A percentile compares a stretch with the other conserved stretches of the same genome.
These are phyloP conservation scores for Oenanthe oenanthe DNA, from an alignment of 2,113 vertebrate genomes.

Conservation along the genomic window DNA sequence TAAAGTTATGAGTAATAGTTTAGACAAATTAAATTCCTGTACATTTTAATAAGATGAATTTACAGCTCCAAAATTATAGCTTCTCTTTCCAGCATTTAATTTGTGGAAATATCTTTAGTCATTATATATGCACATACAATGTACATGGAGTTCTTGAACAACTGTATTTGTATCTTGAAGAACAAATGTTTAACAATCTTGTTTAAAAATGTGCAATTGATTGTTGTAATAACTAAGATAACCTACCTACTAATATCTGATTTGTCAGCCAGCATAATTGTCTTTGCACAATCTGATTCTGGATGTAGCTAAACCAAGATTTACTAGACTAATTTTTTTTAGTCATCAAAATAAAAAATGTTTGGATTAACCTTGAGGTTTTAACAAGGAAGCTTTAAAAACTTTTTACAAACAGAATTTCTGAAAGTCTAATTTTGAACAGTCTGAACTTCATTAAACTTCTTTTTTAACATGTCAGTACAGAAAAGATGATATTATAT, in stretches of 20 bases:
- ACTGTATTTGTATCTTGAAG: background rate
- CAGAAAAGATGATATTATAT: background rate
- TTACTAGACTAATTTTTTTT: background rate
- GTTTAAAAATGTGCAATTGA: background rate
- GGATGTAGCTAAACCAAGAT: background rate
- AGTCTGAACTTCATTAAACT: background rate
- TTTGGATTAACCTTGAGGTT: background rate
- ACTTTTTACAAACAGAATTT: background rate
- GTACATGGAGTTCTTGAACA: background rate
- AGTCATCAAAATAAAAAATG: background rate
- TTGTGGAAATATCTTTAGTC: background rate
- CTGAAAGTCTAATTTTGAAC: background rate
- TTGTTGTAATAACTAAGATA: background rate
- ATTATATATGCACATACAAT: background rate
- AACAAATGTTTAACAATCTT: background rate
- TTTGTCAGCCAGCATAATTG: background rate
- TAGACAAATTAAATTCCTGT: slow-evolving; percentile 13
- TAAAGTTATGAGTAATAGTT: slow-evolving; percentile 14
- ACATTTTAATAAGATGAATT: slow-evolving; percentile 31
- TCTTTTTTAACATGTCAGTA: background rate
- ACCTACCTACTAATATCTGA: background rate
- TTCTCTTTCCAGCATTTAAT: slow-evolving; percentile 4
- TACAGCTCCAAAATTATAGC: slow-evolving; percentile 1
- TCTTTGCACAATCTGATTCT: background rate
- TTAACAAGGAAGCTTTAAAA: background rate